These are phyloP conservation scores for Menidia menidia DNA, from an alignment of 2,797 vertebrate species.

Conservation along the genomic window DNA sequence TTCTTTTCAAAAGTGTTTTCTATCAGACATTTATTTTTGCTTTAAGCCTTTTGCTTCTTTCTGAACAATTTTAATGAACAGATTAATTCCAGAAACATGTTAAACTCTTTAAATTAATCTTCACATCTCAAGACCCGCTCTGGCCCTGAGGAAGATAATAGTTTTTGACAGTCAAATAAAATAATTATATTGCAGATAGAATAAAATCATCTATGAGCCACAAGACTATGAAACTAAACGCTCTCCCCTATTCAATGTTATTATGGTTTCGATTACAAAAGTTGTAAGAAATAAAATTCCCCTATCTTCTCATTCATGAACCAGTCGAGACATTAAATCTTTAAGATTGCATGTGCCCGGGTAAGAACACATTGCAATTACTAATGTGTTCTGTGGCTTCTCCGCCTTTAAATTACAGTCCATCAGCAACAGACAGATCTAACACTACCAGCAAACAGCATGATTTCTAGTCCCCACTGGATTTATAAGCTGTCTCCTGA, in stretches of 20 bases:
- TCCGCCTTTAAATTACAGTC: slow-evolving; percentile 49
- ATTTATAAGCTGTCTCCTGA: slow-evolving; percentile 56
- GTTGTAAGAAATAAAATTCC: slow-evolving; percentile 41
- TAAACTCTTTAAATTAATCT: not conserved
- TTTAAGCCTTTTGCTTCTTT: not conserved
- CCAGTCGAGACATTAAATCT: slow-evolving; percentile 40
- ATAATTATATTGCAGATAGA: not conserved
- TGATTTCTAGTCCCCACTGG: slow-evolving; percentile 30
- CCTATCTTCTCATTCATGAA: slow-evolving; percentile 22
- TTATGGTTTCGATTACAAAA: slow-evolving; percentile 15
- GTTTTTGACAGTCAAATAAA: not conserved
- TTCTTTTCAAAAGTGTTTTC: not conserved
- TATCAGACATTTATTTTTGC: not conserved
- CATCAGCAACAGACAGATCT: slow-evolving; percentile 35
- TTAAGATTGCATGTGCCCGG: slow-evolving; percentile 24
- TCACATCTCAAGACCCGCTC: not conserved
- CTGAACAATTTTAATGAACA: not conserved
- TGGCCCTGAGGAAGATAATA: not conserved
- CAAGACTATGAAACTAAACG: not conserved
- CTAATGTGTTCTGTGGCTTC: slow-evolving; percentile 47
- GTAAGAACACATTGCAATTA: slow-evolving; percentile 22
- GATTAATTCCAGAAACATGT: not conserved
- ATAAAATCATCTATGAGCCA: too few relatives aligned
- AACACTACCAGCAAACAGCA: slow-evolving; percentile 18
- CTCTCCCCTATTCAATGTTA: not conserved